These are phyloP conservation scores for Aythya baeri DNA, from an alignment of 2,113 vertebrate genomes.

Conservation along the genomic window DNA sequence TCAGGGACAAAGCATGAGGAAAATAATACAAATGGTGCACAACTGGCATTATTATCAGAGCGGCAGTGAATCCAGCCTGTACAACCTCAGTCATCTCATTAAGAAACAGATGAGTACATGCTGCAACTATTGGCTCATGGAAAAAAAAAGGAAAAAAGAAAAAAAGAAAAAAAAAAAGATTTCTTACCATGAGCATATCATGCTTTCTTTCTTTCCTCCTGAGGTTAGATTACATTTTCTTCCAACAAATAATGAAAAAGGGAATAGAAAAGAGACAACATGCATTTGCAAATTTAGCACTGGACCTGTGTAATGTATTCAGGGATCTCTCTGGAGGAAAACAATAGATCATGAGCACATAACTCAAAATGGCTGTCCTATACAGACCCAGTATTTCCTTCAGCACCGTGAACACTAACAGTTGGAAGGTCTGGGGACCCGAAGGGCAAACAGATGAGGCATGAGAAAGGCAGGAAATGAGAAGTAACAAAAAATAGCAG, in stretches of 20 bases:
- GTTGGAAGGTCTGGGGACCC: background rate
- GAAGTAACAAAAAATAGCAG: background rate
- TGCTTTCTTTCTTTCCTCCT: background rate
- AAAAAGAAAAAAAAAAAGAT: background rate
- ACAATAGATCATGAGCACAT: background rate
- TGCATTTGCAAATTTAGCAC: background rate
- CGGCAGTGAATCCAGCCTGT: no score
- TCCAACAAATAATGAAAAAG: background rate
- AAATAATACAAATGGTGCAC: background rate
- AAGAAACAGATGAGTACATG: background rate
- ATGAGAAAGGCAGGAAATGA: background rate
- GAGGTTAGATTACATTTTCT: background rate
- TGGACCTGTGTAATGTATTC: background rate
- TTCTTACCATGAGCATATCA: background rate
- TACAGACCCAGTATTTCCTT: background rate
- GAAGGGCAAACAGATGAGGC: background rate
- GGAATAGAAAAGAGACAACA: background rate
- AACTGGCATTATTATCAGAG: background rate
- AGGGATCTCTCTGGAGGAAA: background rate
- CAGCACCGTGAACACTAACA: background rate
- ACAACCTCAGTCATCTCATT: background rate
- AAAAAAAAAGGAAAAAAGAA: background rate
- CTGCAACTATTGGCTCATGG: background rate
- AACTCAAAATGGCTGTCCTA: conserved; percentile 61
- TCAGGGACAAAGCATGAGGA: background rate